These are phyloP conservation scores for Villa cingulata DNA, from an alignment of 2,888 invertebrate genomes.

Conservation along the genomic window DNA sequence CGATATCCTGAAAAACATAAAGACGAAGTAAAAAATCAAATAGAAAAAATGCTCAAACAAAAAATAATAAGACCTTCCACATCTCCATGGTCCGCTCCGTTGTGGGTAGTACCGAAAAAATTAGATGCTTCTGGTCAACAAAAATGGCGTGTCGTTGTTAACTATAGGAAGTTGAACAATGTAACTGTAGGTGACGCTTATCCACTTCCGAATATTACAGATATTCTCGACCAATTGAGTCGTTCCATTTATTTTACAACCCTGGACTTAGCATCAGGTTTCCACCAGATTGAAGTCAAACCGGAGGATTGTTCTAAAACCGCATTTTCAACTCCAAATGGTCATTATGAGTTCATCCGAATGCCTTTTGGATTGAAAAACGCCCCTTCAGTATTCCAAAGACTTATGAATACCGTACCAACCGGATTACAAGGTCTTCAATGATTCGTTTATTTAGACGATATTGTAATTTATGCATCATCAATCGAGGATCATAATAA, in stretches of 20 bases:
- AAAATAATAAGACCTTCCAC: conserved; percentile 6
- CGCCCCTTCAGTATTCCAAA: too few relatives aligned
- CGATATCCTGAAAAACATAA: too few relatives aligned
- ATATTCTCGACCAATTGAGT: conserved; percentile 22
- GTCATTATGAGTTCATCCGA: conserved; percentile 2
- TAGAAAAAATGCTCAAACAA: neutral
- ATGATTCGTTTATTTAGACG: too few relatives aligned
- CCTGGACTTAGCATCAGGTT: conserved; percentile 17
- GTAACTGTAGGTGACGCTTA: conserved; percentile 12
- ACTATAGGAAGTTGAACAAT: too few relatives aligned
- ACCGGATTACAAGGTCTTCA: too few relatives aligned
- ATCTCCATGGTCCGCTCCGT: conserved; percentile 2
- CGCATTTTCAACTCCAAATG: conserved; percentile 10
- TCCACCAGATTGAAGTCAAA: conserved; percentile 15
- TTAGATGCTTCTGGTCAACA: conserved; percentile 3
- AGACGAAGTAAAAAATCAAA: neutral
- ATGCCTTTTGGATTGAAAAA: conserved; percentile 6
- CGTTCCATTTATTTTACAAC: conserved; percentile 20
- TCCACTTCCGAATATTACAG: conserved; percentile 19
- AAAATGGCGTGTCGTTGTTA: conserved; percentile 5
- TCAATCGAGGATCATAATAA: too few relatives aligned
- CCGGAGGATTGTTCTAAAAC: conserved; percentile 20
- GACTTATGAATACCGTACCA: too few relatives aligned
- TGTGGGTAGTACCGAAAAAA: conserved; percentile 6
- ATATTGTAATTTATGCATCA: too few relatives aligned